Evolutionary conservation across 2,113 vertebrate genomes (phyloP).

Genomic region (human): GRCh38 chr3:103828001-103828500

Average conservation of each 20-base stretch:
- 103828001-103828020: neutral
- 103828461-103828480: neutral
- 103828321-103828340: neutral
- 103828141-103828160: neutral
- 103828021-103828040: neutral
- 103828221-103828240: neutral
- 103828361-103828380: neutral
- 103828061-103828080: neutral
- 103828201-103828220: neutral
- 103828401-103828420: neutral
- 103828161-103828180: neutral
- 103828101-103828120: neutral
- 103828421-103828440: neutral
- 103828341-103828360: neutral
- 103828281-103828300: neutral
- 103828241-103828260: too few species aligned
- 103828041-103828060: neutral
- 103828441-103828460: neutral
- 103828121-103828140: neutral
- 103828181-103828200: neutral
- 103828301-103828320: neutral
- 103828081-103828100: too few species aligned
- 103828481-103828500: neutral
- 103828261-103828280: neutral
- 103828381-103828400: neutral